Percentiles rank a stretch among this genome's conserved stretches.
These are phyloP conservation scores for Eupristina koningsbergeri DNA, from an alignment of 1,140 invertebrate genomes.

Conservation along the genomic window DNA sequence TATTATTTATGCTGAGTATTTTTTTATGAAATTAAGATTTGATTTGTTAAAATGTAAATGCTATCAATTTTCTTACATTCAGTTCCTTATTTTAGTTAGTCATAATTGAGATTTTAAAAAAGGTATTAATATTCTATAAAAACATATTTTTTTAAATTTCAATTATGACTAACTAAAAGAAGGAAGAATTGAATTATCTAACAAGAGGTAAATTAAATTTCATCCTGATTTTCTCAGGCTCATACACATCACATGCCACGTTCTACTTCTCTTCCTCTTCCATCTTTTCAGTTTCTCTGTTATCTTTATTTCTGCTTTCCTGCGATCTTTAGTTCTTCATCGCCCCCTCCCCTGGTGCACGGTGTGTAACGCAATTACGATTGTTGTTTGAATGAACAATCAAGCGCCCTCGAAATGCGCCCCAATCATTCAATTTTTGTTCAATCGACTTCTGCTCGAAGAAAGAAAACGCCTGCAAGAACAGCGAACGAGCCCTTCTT, in stretches of 20 bases:
- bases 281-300: not conserved
- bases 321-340: constrained; percentile 52
- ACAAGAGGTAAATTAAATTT: constrained; percentile 27
- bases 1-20: too few species aligned
- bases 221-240: not conserved
- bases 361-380: constrained; percentile 73
- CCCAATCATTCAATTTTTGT: constrained; percentile 74
- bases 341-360: constrained; percentile 46
- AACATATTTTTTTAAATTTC: too few species aligned
- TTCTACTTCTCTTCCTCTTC: not conserved
- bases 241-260: too few species aligned
- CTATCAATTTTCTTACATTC: too few species aligned
- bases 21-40: too few species aligned
- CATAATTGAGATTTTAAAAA: not conserved
- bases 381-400: constrained; percentile 76
- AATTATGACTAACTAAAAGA: not conserved
- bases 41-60: too few species aligned
- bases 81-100: not conserved
- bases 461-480: constrained; percentile 33
- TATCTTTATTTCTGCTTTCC: constrained; percentile 50
- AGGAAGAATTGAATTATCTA: not conserved
- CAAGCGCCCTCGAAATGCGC: constrained; percentile 72
- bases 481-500: constrained; percentile 46
- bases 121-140: too few species aligned
- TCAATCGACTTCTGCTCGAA: constrained; percentile 69